Evolutionary conservation across 2,113 vertebrate genomes (phyloP).

Genomic region (Empidonax traillii): DNA sequence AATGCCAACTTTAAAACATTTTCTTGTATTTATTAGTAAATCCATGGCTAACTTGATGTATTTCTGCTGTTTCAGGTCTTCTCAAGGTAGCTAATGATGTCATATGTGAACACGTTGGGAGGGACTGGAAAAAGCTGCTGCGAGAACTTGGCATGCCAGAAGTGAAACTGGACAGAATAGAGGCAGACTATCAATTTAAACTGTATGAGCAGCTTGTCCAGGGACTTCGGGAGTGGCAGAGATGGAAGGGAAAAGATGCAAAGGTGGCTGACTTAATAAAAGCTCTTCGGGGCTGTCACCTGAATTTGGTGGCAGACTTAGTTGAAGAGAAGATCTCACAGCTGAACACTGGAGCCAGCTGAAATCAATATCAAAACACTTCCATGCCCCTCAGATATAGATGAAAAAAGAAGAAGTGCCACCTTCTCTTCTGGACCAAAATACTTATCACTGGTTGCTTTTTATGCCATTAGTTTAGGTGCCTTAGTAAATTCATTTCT

Average conservation of each 20-base stretch:
- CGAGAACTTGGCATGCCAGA: slow-evolving; percentile 77
- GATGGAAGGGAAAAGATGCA: slow-evolving; percentile 43
- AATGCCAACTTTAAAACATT: neutral
- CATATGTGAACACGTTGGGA: slow-evolving; percentile 73
- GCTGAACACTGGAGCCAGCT: neutral
- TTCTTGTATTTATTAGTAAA: neutral
- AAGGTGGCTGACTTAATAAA: slow-evolving; percentile 62
- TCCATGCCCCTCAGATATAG: neutral
- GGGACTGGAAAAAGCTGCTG: slow-evolving; percentile 76
- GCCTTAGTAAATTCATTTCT: neutral
- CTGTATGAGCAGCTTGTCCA: slow-evolving; percentile 74
- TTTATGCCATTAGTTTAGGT: neutral
- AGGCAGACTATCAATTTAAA: slow-evolving; percentile 34
- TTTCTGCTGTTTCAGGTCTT: slow-evolving; percentile 65
- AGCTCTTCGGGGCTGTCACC: slow-evolving; percentile 71
- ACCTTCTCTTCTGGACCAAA: neutral
- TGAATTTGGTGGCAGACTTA: slow-evolving; percentile 83
- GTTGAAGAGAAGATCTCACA: slow-evolving; percentile 45
- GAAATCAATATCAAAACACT: neutral
- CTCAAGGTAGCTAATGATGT: slow-evolving; percentile 67
- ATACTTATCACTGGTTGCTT: neutral
- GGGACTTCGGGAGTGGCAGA: slow-evolving; percentile 80
- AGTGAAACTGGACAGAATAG: slow-evolving; percentile 71
- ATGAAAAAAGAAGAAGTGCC: neutral
- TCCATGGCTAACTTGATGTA: accelerated